Conservation (phyloP, 2,888 invertebrate species). For the Ischnura elegans region DNA sequence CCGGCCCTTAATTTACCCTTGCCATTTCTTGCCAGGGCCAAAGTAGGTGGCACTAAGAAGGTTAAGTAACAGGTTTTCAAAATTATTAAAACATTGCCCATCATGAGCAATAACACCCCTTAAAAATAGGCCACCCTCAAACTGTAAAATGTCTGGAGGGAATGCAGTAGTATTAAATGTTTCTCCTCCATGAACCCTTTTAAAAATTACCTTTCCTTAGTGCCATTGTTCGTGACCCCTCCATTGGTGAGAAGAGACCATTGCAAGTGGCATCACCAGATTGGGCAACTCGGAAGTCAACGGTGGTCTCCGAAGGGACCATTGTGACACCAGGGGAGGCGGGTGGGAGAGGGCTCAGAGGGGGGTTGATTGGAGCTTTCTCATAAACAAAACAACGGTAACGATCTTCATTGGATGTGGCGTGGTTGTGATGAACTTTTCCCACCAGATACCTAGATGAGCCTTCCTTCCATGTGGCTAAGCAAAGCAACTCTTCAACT, state of each 20-base stretch:
- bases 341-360: constrained; percentile 49
- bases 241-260: constrained; percentile 93
- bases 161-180: no score
- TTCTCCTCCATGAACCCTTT: not conserved
- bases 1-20: no score
- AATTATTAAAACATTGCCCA: no score
- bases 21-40: no score
- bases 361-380: constrained; percentile 80
- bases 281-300: constrained; percentile 92
- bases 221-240: constrained; percentile 91
- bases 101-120: no score
- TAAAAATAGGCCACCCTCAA: no score
- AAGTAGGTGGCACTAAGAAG: no score
- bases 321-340: constrained; percentile 74
- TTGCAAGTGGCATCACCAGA: constrained; percentile 96
- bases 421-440: constrained; percentile 92
- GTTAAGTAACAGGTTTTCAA: no score
- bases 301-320: constrained; percentile 78
- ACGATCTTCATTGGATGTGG: constrained; percentile 94
- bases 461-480: constrained; percentile 96
- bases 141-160: no score
- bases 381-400: constrained; percentile 98
- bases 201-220: constrained; percentile 85
- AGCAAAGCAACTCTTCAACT: constrained; percentile 95
- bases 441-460: constrained; percentile 94